Base-by-base conservation (phyloP, 2,113 vertebrate species). In the Rhinopomastus cyanomelas region DNA sequence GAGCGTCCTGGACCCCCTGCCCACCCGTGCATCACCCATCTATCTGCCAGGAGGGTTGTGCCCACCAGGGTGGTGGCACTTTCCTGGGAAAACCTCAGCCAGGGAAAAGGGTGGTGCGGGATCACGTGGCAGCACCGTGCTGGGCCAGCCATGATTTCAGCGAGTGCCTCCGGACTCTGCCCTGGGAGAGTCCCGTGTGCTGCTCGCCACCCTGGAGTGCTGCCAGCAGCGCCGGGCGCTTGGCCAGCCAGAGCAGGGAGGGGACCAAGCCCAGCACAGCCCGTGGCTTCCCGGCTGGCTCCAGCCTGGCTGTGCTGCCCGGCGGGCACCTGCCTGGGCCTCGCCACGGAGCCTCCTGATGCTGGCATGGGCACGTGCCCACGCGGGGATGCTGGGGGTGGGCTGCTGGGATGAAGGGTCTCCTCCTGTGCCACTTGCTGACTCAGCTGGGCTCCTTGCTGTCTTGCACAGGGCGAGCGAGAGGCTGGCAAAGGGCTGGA, bases 401-500 rank as follows among this genome's bases (percentile, higher is more conserved):
- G 64, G 62, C 10, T 10, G 55, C 6, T 51, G 90, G 72, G 16
- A 48, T 56, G 55, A 17, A 25, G 46, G 14, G 14, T 60, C 34
- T 36, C 67, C n/a, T 91, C 9, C 25, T 2, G 16, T 39, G 73
- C 34, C 5, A 0, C 5, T 39, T n/a, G 26, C 68, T 34, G 29
- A 68, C 84, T 81, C 46, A 91, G 11, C 37, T 12, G 5, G 44
- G 39, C 44, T 84, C 16, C 56, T 77, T 57, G 78, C 14, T 93
- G 51, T 93, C 22, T 52, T 72, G n/a, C 1, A 2, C 96, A 99
- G 99, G 98, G 98, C 0, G 98, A 96, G 81, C 72, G 88, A 65
- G 98, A 99, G n/a, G 96, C 97, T 7, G 98, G 99, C 69, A 99
- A 99, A 89, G 98, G 99, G 37, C 97, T 99, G 97, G 98, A 99